Evolutionary conservation across 1,140 invertebrate genomes (phyloP), one percentile per base, ranked within the genome.

Genomic region (Drosophila subpulchrella): DNA sequence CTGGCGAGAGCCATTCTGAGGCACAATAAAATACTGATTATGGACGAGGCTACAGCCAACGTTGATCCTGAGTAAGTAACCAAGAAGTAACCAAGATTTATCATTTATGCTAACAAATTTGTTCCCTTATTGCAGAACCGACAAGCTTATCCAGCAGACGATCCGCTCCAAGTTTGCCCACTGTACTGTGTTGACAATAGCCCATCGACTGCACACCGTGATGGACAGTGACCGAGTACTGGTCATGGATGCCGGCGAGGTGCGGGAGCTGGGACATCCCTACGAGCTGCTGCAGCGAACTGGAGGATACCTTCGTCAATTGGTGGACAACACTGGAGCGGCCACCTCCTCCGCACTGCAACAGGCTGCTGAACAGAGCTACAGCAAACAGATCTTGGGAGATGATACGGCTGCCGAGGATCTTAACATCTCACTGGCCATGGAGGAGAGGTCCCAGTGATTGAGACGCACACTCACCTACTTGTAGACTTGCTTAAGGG

Each of bases 141-240:
- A 94, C 94, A 95, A 92, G 92, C 94, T 95, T 44, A 96, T 94
- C 75, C 95, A 94, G 92, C 94, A 93, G 93, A 97, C 95, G 20
- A 95, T 94, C 76, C 94, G 95, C 41, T 94, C 93, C 34, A 94
- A 95, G 75, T 97, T 97, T 92, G 92, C 92, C 0, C 91, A 95
- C 58, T 96, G 95, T 62, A 97, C 97, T 0, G 95, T 97, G 11
- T 92, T 98, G 8, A 97, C 97, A 1, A 97, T 97, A 76, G 97
- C 97, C 12, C 97, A 97, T 93, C 93, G 97, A 38, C 92, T 97
- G 10, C 95, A 97, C 78, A 97, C 96, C 0, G 96, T 98, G 42
- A 95, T 98, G 94, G 96, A 97, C 84, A 96, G 94, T 71, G 95
- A 96, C 81, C 93, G 94, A 61, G 94, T 97, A 66, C 93, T 97